Conservation (phyloP, 2,888 invertebrate genomes). For the Synanthedon andrenaeformis region DNA sequence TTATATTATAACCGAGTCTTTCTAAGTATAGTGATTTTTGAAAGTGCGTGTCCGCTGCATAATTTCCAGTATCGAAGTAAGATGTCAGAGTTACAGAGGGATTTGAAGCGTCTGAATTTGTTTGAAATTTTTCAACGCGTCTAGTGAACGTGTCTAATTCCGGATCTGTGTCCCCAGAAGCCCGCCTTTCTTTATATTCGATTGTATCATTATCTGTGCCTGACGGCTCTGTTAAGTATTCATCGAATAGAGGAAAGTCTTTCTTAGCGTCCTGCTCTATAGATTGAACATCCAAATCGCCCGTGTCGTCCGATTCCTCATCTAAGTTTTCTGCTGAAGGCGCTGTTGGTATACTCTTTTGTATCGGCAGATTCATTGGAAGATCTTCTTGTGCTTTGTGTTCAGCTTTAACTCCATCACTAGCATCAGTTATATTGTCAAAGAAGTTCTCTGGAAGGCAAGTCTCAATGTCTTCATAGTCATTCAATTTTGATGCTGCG, state of each 20-base stretch:
- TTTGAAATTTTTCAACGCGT: slow-evolving; percentile 49
- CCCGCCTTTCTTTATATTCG: slow-evolving; percentile 30
- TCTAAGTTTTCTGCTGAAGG: slow-evolving; percentile 41
- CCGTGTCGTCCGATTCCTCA: slow-evolving; percentile 43
- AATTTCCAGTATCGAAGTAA: slow-evolving; percentile 61
- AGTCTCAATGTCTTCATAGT: slow-evolving; percentile 7
- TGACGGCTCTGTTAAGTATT: slow-evolving; percentile 51
- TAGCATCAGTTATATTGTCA: slow-evolving; percentile 36
- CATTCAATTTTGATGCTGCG: not conserved
- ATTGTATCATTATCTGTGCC: slow-evolving; percentile 52
- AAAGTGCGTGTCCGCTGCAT: slow-evolving; percentile 48
- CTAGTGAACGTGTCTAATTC: slow-evolving; percentile 47
- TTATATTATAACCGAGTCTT: not conserved
- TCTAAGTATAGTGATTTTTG: not conserved
- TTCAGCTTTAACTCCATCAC: slow-evolving; percentile 49
- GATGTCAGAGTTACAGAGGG: slow-evolving; percentile 46
- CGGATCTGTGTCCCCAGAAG: slow-evolving; percentile 25
- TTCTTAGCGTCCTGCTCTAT: slow-evolving; percentile 60
- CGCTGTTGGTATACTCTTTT: slow-evolving; percentile 39
- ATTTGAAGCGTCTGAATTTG: slow-evolving; percentile 19
- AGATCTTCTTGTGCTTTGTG: slow-evolving; percentile 35
- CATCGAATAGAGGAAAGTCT: slow-evolving; percentile 52
- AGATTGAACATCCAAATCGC: slow-evolving; percentile 46
- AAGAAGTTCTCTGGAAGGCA: slow-evolving; percentile 37
- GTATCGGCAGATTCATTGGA: slow-evolving; percentile 20